Conservation (phyloP, 2,797 vertebrate genomes). For the Delichon dasypus region DNA sequence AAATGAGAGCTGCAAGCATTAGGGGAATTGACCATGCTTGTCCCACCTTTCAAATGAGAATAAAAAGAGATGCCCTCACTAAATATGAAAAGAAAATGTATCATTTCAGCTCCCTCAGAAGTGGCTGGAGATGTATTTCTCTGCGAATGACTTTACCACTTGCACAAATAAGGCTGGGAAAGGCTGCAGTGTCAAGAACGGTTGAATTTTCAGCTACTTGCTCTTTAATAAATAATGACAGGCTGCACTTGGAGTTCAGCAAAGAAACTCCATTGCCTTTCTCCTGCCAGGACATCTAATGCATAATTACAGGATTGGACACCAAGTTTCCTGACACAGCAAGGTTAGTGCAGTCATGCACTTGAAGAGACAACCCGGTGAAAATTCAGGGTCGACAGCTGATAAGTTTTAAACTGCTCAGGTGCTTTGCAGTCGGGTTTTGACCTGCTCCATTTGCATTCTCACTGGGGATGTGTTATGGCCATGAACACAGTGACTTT, state of each 20-base stretch:
- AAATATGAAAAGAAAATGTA: neutral
- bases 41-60: neutral
- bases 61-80: neutral
- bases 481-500: rapidly evolving
- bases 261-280: constrained; percentile 1
- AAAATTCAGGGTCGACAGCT: neutral
- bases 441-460: neutral
- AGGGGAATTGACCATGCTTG: neutral
- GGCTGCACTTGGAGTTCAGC: neutral
- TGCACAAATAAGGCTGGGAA: neutral
- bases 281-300: constrained; percentile 11
- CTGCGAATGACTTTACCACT: neutral
- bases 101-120: neutral
- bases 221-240: constrained; percentile 58
- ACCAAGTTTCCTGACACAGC: constrained; percentile 27
- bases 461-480: neutral
- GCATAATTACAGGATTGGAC: neutral
- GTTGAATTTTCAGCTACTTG: constrained; percentile 19
- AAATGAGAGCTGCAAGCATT: neutral
- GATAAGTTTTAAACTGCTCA: neutral
- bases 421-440: neutral
- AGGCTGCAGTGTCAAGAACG: neutral
- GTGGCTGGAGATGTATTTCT: neutral
- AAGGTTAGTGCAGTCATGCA: constrained; percentile 25
- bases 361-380: neutral